These are phyloP conservation scores for Urocolius indicus DNA, from an alignment of 2,113 vertebrate species.

Conservation along the genomic window DNA sequence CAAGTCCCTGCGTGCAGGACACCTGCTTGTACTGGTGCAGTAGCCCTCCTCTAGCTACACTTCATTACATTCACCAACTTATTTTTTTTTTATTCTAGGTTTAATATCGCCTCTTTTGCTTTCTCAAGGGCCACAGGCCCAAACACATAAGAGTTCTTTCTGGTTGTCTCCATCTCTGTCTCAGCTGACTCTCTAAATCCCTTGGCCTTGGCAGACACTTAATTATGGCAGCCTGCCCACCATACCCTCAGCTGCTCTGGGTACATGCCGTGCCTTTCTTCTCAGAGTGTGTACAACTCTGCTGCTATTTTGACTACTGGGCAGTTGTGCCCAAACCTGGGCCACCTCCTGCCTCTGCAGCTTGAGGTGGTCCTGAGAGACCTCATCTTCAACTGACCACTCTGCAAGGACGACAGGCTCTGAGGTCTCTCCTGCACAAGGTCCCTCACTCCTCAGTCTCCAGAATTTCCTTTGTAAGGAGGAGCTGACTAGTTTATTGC, in stretches of 20 bases:
- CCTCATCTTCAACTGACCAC: background rate
- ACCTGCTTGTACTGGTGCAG: background rate
- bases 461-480: background rate
- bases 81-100: background rate
- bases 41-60: background rate
- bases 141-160: background rate
- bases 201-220: background rate
- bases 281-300: accelerated
- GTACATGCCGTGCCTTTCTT: background rate
- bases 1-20: background rate
- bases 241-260: background rate
- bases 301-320: background rate
- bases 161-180: background rate
- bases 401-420: background rate
- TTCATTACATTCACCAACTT: too few species aligned
- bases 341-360: background rate
- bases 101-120: background rate
- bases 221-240: background rate
- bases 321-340: background rate
- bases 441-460: too few species aligned
- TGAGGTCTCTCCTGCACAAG: accelerated
- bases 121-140: background rate
- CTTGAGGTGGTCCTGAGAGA: background rate
- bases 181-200: background rate
- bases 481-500: background rate